These are phyloP conservation scores for Alexandromys oeconomus DNA, from an alignment of 2,797 vertebrate species.

Conservation along the genomic window DNA sequence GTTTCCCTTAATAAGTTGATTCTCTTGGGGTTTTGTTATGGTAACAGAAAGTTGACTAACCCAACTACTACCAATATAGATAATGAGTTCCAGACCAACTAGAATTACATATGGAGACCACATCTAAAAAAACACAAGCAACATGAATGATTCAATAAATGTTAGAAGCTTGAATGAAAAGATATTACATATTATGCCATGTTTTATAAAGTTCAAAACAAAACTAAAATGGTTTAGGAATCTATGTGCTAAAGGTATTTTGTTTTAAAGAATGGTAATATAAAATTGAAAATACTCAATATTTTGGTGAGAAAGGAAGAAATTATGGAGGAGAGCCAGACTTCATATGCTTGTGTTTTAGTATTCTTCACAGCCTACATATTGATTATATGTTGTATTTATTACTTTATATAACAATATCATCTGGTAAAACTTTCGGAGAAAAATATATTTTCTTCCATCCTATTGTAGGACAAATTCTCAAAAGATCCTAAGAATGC, in stretches of 20 bases:
- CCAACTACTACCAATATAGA: background rate
- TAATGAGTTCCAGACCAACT: background rate
- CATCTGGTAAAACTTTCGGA: background rate
- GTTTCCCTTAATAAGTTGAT: background rate
- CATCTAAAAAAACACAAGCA: background rate
- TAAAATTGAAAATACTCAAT: slow-evolving; percentile 50
- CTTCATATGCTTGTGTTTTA: background rate
- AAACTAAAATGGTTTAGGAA: slow-evolving; percentile 50
- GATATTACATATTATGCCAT: background rate
- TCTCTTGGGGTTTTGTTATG: background rate
- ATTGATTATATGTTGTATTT: background rate
- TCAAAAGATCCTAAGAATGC: slow-evolving; percentile 36
- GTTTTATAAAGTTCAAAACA: slow-evolving; percentile 58
- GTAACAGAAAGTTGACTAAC: background rate
- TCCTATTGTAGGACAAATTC: background rate
- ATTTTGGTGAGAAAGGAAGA: slow-evolving; percentile 29
- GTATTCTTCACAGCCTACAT: slow-evolving; percentile 23
- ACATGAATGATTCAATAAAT: slow-evolving; percentile 8
- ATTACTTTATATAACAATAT: slow-evolving; percentile 53
- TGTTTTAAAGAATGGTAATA: slow-evolving; percentile 17
- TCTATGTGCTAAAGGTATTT: slow-evolving; percentile 29
- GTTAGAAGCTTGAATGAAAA: slow-evolving; percentile 53
- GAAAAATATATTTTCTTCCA: slow-evolving; percentile 36
- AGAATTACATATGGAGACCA: background rate
- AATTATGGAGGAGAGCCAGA: slow-evolving; percentile 20